phyloP scores from a whole-genome alignment of 2,888 invertebrate genomes.

The Tinea semifulvella region DNA sequence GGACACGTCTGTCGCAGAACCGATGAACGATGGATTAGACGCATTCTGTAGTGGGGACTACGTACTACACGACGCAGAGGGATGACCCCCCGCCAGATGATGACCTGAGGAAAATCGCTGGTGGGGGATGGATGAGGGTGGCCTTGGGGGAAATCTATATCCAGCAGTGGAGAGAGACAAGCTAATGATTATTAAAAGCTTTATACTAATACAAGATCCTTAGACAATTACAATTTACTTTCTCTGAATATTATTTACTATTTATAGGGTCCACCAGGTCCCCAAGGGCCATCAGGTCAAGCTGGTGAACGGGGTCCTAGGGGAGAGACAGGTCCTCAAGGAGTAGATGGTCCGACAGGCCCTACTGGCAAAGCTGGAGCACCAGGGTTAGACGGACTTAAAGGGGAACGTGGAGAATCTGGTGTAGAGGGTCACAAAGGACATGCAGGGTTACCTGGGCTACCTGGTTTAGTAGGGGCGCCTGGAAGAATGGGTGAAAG shows the following conservation, averaged over 20 bases:
- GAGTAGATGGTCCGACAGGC: slow-evolving; percentile 80
- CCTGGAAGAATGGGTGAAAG: slow-evolving; percentile 74
- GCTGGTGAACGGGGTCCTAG: slow-evolving; percentile 76
- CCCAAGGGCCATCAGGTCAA: slow-evolving; percentile 71
- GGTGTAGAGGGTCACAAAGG: slow-evolving; percentile 83
- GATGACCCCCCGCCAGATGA: too few relatives aligned
- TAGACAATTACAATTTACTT: too few relatives aligned
- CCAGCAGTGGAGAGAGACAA: too few relatives aligned
- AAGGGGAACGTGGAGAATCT: slow-evolving; percentile 67
- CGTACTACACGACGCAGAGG: too few relatives aligned
- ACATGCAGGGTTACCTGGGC: slow-evolving; percentile 82
- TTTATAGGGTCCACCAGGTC: slow-evolving; percentile 71
- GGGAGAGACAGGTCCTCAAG: slow-evolving; percentile 78
- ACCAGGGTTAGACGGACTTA: slow-evolving; percentile 77
- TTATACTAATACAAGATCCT: too few relatives aligned
- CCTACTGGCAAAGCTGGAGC: slow-evolving; percentile 80
- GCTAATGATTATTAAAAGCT: not conserved
- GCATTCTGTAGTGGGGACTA: too few relatives aligned
- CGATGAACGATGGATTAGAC: too few relatives aligned
- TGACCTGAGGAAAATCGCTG: too few relatives aligned
- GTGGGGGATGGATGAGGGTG: too few relatives aligned
- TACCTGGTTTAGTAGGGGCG: slow-evolving; percentile 81
- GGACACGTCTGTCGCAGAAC: too few relatives aligned
- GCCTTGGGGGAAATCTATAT: too few relatives aligned
- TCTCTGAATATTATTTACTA: not conserved